A percentile compares a stretch with the other conserved stretches of the same genome.
These are phyloP conservation scores for Mesoligia furuncula DNA, from an alignment of 2,888 invertebrate genomes.

Conservation along the genomic window DNA sequence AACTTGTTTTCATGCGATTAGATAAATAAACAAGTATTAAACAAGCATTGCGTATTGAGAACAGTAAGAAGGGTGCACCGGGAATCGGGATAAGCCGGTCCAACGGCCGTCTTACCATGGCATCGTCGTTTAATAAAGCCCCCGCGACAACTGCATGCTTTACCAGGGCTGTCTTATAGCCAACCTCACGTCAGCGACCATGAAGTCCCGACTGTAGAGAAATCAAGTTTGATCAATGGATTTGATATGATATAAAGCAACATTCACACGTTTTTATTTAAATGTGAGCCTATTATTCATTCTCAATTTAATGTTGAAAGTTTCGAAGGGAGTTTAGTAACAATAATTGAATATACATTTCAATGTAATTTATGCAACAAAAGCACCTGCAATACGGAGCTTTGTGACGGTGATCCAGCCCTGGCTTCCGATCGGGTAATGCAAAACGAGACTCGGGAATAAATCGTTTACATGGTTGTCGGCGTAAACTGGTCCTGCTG, in stretches of 20 bases:
- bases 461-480: slow-evolving; percentile 91
- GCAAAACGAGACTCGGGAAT: slow-evolving; percentile 89
- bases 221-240: slow-evolving; percentile 31
- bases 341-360: slow-evolving; percentile 49
- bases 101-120: slow-evolving; percentile 87
- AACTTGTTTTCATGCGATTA: slow-evolving; percentile 57
- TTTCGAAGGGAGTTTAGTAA: slow-evolving; percentile 34
- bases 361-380: slow-evolving; percentile 45
- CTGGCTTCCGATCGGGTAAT: slow-evolving; percentile 88
- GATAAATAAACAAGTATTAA: slow-evolving; percentile 71
- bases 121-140: slow-evolving; percentile 87
- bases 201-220: slow-evolving; percentile 35
- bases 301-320: slow-evolving; percentile 29
- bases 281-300: slow-evolving; percentile 40
- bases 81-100: slow-evolving; percentile 89
- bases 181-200: slow-evolving; percentile 34
- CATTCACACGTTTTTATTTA: slow-evolving; percentile 57
- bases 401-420: slow-evolving; percentile 75
- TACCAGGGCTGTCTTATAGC: slow-evolving; percentile 78
- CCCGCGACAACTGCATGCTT: slow-evolving; percentile 85
- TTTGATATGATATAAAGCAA: slow-evolving; percentile 38
- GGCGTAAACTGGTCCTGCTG: slow-evolving; percentile 89
- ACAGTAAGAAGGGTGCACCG: slow-evolving; percentile 82
- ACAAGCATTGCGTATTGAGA: slow-evolving; percentile 82
- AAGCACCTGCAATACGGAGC: slow-evolving; percentile 56